Evolutionary conservation across 2,888 invertebrate species (phyloP), one percentile per base, ranked within the genome.

Genomic region (Cryptosula pallasiana): DNA sequence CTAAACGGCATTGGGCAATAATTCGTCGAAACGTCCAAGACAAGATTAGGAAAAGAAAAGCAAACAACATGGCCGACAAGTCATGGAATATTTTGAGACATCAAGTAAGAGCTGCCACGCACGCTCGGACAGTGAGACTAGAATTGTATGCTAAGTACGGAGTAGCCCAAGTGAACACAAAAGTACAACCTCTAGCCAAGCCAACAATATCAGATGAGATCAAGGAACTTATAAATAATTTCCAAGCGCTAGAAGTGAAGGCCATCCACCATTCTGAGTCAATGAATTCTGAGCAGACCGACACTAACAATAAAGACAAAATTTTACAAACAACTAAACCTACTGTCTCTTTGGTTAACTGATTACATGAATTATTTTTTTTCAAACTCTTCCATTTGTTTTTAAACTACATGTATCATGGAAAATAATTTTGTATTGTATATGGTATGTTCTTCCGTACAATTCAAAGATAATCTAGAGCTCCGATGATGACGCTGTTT

Each of bases 51-150:
- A 9, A 23, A 54, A 20, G 70, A 25, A 70, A 70, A 54, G 70
- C 35, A 45, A 70, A 54, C 45, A 70, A 54, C 70, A 9, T 32
- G 9, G 45, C 55, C 3, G 55, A 54, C 9, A 36, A 32, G 25
- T 25, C n/a, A 5, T 70, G 70, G 70, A 70, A 70, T 45, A 70
- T 70, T 25, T 29, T 70, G 29, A 36, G 70, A 25, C 70, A 70
- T 25, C 70, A 70, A 54, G 25, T 70, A 5, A 2, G 70, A 36
- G 70, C 70, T n/a, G 55, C 55, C n/a, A 70, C 70, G 25, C 70
- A 45, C 9, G 70, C 70, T n/a, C 3, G 36, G 23, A 32, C n/a
- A 54, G 70, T 70, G 3, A 35, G 70, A 9, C 25, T 25, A 25
- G 70, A 70, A 23, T 45, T 70, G 5, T 70, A 70, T 29, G 36